Evolutionary conservation across 2,797 vertebrate genomes (phyloP).

Genomic region (Okamejei kenojei): DNA sequence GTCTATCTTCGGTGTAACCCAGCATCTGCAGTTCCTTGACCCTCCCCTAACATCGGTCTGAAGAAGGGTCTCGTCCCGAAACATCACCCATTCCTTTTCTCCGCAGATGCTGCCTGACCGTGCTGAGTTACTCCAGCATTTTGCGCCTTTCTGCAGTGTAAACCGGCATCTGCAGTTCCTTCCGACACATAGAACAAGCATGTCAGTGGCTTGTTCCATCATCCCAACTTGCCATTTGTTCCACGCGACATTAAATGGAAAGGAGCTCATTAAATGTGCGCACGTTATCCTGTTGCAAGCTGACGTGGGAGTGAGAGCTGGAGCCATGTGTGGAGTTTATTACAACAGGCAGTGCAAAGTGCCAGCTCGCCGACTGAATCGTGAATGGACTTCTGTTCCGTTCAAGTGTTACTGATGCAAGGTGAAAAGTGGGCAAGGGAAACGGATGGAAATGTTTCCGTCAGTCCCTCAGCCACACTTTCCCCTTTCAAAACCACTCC

Average conservation of each 20-base stretch:
- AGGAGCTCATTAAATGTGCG: background rate
- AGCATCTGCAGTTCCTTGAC: no score
- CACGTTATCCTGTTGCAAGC: background rate
- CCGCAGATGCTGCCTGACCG: no score
- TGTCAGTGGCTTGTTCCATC: background rate
- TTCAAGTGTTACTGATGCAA: background rate
- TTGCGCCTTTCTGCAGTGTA: no score
- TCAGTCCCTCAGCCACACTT: background rate
- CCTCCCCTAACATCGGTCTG: no score
- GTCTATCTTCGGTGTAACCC: no score
- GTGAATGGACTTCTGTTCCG: background rate
- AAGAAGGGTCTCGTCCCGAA: no score
- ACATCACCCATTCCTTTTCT: no score
- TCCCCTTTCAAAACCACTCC: background rate
- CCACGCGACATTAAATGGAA: background rate
- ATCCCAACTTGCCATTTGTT: background rate
- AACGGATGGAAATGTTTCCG: background rate
- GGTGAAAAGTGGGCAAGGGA: background rate
- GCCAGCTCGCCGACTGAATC: background rate
- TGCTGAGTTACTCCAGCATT: no score
- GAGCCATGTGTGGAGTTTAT: background rate
- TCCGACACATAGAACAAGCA: background rate
- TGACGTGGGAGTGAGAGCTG: background rate
- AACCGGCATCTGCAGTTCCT: no score
- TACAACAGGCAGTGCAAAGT: background rate